Evolutionary conservation across 2,797 vertebrate genomes (phyloP).

Genomic region (Labeo calbasu): DNA sequence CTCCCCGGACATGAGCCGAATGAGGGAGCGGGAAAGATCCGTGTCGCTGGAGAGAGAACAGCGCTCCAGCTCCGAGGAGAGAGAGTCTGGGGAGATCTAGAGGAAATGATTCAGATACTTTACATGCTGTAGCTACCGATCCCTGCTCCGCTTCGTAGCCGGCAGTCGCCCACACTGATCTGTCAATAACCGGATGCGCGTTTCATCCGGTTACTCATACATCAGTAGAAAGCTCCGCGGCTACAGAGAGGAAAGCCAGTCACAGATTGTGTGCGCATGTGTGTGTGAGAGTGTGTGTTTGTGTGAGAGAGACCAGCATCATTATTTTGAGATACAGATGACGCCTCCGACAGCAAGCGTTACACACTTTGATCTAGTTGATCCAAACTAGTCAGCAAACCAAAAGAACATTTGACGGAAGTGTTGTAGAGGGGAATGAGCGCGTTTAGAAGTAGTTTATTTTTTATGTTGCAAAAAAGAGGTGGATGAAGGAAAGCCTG

Average conservation of each 20-base stretch:
- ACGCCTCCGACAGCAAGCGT: constrained; percentile 6
- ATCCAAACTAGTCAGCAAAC: constrained; percentile 3
- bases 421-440: constrained; percentile 36
- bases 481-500: constrained; percentile 42
- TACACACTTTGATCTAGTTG: background rate
- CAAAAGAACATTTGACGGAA: constrained; percentile 55
- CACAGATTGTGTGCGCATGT: background rate
- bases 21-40: constrained; percentile 75
- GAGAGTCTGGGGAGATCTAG: constrained; percentile 76
- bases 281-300: background rate
- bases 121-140: constrained; percentile 42
- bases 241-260: constrained; percentile 29
- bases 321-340: constrained; percentile 31
- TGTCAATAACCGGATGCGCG: constrained; percentile 29
- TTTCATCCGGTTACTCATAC: constrained; percentile 8
- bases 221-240: constrained; percentile 20
- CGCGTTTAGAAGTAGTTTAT: constrained; percentile 55
- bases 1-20: constrained; percentile 69
- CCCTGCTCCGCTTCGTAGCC: constrained; percentile 24
- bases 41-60: constrained; percentile 77
- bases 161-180: constrained; percentile 25
- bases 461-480: constrained; percentile 48
- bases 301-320: background rate
- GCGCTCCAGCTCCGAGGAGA: constrained; percentile 81
- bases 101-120: constrained; percentile 41